Conservation (phyloP, 2,797 vertebrate species). For the Aldrovandia affinis region DNA sequence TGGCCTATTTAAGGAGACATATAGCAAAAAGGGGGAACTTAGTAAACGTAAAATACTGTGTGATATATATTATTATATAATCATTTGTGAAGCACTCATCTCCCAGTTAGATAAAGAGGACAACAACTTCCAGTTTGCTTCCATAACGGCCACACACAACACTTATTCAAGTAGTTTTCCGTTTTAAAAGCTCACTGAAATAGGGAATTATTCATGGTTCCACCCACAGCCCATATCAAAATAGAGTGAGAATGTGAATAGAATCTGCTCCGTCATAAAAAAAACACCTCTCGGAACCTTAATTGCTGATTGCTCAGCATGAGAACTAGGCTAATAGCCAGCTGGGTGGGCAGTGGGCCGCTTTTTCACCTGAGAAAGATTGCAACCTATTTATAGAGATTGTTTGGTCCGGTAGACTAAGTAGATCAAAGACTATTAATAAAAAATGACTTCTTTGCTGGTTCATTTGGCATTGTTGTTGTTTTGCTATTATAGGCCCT, state of each 20-base stretch:
- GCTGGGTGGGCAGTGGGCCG: slow-evolving; percentile 7
- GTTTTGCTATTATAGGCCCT: neutral
- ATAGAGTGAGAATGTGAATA: slow-evolving; percentile 16
- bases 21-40: too few relatives aligned
- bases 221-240: slow-evolving; percentile 34
- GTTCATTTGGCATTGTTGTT: neutral
- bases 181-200: slow-evolving; percentile 15
- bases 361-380: slow-evolving; percentile 10
- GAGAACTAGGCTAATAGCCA: neutral
- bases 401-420: neutral
- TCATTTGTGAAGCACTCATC: neutral
- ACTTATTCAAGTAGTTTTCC: neutral
- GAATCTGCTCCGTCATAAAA: slow-evolving; percentile 5
- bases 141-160: slow-evolving; percentile 5
- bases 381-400: neutral
- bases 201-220: slow-evolving; percentile 28
- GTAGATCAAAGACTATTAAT: neutral
- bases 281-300: neutral
- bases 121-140: neutral
- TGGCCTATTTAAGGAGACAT: too few relatives aligned
- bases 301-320: neutral
- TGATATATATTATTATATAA: too few relatives aligned
- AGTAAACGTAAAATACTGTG: too few relatives aligned
- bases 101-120: neutral
- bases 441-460: too few relatives aligned